Evolutionary conservation across 1,140 invertebrate genomes (phyloP), one percentile per base, ranked within the genome.

Genomic region (Drosophila baimaii): DNA sequence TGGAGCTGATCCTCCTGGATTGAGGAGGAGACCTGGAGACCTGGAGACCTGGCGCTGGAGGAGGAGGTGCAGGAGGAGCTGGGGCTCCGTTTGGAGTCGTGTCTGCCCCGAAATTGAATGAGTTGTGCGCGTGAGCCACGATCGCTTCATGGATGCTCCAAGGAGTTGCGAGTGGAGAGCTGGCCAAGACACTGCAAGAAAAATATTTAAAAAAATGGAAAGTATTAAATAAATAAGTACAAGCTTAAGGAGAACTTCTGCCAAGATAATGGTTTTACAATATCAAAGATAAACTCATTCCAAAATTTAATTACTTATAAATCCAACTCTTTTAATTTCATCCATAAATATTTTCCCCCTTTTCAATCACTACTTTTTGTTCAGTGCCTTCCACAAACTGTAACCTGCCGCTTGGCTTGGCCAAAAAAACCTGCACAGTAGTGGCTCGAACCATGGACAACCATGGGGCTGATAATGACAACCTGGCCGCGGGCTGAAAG

Each of bases 111-210:
- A 89, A 89, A 89, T 89, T 89, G 84, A 89, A 89, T 89, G 84
- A 89, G 84, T 84, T 89, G 83, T 88, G 83, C 83, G 83, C 83
- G 83, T 88, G 83, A 88, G 83, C 83, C 83, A 88, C 83, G 83
- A 88, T 89, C 82, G 72, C 15, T 43, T 6, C 43, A 25, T 35
- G 54, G 31, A 64, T 65, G 73, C 46, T 64, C 37, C 37, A 25
- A 35, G 35, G 49, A 55, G 58, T 23, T 17, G 41, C 29, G 59
- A 23, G 47, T 31, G 37, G 9, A 23, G 31, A 33, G 57, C n/a
- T 10, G 15, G 15, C n/a, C n/a, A 1, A n/a, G 2, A 15, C 31
- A 66, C 59, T 35, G 51, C 0, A 19, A 25, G 15, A 35, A 57
- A n/a, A n/a, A n/a, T n/a, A n/a, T n/a, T n/a, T n/a, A n/a, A n/a